Conservation (phyloP, 2,113 vertebrate genomes). For the Strigops habroptila region DNA sequence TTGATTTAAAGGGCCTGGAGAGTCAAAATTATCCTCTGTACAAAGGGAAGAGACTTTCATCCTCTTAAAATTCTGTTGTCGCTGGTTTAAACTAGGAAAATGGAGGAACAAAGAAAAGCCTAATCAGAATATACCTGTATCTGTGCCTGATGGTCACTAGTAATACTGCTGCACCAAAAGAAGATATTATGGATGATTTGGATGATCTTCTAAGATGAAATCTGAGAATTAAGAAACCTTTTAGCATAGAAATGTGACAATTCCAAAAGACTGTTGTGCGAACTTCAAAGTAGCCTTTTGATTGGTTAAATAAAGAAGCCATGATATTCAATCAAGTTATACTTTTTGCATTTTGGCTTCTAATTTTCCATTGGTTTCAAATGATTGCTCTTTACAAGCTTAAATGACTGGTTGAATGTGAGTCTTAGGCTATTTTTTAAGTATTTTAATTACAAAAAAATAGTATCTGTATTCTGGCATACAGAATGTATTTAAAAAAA, state of each 20-base stretch:
- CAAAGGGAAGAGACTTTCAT: neutral
- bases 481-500: neutral
- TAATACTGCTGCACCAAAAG: neutral
- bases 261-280: neutral
- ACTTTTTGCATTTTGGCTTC: neutral
- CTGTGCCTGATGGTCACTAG: neutral
- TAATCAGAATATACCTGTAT: neutral
- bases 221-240: neutral
- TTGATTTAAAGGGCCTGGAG: neutral
- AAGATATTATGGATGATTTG: neutral
- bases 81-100: neutral
- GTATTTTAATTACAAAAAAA: neutral
- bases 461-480: neutral
- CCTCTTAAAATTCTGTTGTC: neutral
- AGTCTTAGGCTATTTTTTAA: neutral
- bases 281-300: neutral
- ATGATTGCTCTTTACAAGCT: neutral
- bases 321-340: neutral
- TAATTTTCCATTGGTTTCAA: neutral
- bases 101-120: neutral
- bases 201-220: neutral
- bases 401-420: neutral
- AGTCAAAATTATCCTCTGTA: neutral
- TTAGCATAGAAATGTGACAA: neutral
- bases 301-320: neutral